Conservation (phyloP, 2,888 invertebrate species). For the Xestobium rufovillosum region DNA sequence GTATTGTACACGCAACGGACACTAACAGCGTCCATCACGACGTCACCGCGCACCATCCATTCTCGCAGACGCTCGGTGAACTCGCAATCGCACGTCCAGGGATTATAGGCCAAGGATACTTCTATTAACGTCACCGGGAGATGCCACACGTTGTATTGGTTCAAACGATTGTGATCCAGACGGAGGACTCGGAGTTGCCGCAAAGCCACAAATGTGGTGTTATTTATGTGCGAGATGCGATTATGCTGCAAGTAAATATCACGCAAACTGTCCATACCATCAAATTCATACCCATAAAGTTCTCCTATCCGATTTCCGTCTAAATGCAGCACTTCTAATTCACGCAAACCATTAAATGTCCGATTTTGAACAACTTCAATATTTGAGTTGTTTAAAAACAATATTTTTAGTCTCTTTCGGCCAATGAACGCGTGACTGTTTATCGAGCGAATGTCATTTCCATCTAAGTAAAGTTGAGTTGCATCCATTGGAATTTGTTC, state of each 20-base stretch:
- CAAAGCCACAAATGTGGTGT: constrained; percentile 63
- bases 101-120: constrained; percentile 62
- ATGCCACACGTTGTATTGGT: constrained; percentile 64
- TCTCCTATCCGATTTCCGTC: constrained; percentile 65
- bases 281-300: constrained; percentile 72
- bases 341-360: constrained; percentile 76
- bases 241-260: constrained; percentile 71
- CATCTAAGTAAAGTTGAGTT: constrained; percentile 79
- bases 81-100: constrained; percentile 79
- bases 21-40: constrained; percentile 56
- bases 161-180: constrained; percentile 65
- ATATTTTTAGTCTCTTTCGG: constrained; percentile 65
- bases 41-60: constrained; percentile 62
- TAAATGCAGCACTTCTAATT: constrained; percentile 66
- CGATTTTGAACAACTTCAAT: constrained; percentile 73
- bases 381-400: constrained; percentile 71
- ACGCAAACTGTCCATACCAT: constrained; percentile 63
- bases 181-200: constrained; percentile 57
- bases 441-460: constrained; percentile 68
- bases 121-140: constrained; percentile 57
- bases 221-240: constrained; percentile 59
- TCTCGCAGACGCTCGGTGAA: constrained; percentile 67
- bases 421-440: constrained; percentile 81
- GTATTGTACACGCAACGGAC: constrained; percentile 63
- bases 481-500: constrained; percentile 86